Evolutionary conservation across 2,888 invertebrate species (phyloP).

Genomic region (Amblyjoppa proteus): DNA sequence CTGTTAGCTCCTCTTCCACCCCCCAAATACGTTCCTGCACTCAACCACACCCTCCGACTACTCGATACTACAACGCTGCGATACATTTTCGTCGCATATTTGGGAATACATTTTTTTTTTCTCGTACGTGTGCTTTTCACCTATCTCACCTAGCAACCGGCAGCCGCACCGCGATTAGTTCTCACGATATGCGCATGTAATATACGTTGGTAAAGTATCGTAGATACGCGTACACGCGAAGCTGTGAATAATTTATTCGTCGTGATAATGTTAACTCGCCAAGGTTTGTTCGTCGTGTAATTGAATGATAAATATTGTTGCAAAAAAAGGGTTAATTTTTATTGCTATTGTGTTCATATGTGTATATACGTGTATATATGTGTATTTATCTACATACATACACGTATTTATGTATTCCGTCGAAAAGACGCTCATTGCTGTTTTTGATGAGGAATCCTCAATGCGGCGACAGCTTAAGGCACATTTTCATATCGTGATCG

Average conservation of each 20-base stretch:
- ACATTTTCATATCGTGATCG: conserved; percentile 16
- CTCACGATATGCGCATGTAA: conserved; percentile 4
- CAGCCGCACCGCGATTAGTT: conserved; percentile 9
- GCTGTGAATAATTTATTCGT: conserved; percentile 29
- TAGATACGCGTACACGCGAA: conserved; percentile 11
- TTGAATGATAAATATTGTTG: neutral
- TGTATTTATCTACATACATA: neutral
- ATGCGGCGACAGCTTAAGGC: conserved; percentile 2
- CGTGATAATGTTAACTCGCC: neutral
- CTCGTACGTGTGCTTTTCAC: conserved; percentile 4
- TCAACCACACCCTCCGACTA: conserved; percentile 74
- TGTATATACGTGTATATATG: neutral
- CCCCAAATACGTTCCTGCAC: conserved; percentile 44
- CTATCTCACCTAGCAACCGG: conserved; percentile 65
- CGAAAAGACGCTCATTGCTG: neutral
- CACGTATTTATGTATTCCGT: neutral
- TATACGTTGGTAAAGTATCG: conserved; percentile 43
- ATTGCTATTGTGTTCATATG: neutral
- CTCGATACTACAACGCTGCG: neutral
- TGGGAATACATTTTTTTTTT: neutral
- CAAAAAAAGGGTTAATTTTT: conserved; percentile 17
- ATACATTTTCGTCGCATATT: neutral
- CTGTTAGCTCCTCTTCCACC: conserved; percentile 24
- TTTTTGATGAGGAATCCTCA: neutral
- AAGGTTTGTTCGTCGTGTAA: neutral